Conservation (phyloP, 2,888 invertebrate genomes). For the Plusia festucae region DNA sequence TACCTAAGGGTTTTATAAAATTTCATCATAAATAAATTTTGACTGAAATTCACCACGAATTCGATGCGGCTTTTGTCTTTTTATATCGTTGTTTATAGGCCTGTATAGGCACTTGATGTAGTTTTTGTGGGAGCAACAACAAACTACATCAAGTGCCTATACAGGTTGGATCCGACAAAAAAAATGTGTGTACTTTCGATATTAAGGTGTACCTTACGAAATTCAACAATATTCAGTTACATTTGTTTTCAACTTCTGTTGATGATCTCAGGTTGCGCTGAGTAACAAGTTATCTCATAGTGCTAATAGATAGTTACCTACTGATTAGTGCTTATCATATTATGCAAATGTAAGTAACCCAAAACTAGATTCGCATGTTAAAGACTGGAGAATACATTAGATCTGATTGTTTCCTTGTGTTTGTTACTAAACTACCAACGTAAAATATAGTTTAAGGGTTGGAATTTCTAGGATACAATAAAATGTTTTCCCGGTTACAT, state of each 20-base stretch:
- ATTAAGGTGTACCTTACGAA: no score
- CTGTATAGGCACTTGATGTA: no score
- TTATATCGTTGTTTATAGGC: no score
- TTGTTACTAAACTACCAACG: conserved; percentile 27
- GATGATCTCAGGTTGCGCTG: neutral
- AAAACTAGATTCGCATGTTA: neutral
- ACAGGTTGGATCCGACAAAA: no score
- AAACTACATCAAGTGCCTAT: no score
- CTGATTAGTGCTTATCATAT: neutral
- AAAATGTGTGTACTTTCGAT: no score
- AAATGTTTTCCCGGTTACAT: conserved; percentile 68
- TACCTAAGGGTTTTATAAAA: neutral
- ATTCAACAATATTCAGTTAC: no score
- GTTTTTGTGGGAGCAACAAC: no score
- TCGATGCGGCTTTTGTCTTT: neutral
- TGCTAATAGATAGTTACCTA: neutral
- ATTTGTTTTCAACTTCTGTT: neutral
- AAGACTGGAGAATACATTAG: no score
- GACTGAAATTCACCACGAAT: neutral
- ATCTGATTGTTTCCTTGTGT: neutral
- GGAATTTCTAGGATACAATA: conserved; percentile 67
- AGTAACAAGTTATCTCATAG: neutral
- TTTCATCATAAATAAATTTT: conserved; percentile 7
- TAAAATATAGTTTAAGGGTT: conserved; percentile 39
- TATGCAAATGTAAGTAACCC: conserved; percentile 3